Conservation (phyloP, 2,888 invertebrate genomes). For the Fabriciana adippe region DNA sequence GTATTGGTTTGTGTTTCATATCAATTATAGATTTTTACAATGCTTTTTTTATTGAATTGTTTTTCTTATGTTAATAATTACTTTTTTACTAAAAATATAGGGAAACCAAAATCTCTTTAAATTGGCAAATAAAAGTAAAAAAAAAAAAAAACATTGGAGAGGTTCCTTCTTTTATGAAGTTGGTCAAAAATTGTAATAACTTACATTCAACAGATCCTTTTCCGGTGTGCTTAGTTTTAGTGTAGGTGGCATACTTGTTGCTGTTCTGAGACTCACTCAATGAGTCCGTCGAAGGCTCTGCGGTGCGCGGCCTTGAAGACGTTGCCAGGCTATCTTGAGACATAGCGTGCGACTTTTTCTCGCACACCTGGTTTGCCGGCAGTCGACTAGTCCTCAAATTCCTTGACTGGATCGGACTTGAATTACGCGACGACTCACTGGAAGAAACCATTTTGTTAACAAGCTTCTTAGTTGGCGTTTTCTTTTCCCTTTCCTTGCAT, state of each 20-base stretch:
- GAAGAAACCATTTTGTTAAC: constrained; percentile 80
- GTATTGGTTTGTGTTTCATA: neutral
- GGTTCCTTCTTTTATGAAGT: no score
- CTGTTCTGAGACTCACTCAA: constrained; percentile 66
- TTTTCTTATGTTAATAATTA: no score
- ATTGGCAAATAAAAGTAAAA: no score
- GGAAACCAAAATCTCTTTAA: no score
- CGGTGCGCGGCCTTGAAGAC: constrained; percentile 67
- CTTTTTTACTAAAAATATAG: no score
- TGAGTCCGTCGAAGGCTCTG: constrained; percentile 76
- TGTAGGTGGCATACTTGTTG: constrained; percentile 71
- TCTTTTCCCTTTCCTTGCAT: constrained; percentile 48
- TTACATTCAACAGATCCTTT: constrained; percentile 61
- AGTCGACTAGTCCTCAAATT: constrained; percentile 54
- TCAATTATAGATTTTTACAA: neutral
- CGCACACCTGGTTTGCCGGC: constrained; percentile 56
- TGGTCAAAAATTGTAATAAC: constrained; percentile 40
- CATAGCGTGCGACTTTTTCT: constrained; percentile 60
- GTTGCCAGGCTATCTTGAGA: constrained; percentile 79
- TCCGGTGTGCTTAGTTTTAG: constrained; percentile 56
- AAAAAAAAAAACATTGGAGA: no score
- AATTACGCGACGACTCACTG: constrained; percentile 86
- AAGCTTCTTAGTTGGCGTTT: constrained; percentile 60
- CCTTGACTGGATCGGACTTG: constrained; percentile 84
- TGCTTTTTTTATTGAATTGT: neutral